Conservation (phyloP, 53 echinoderm and acorn worm species). For the Apostichopus leukothele region DNA sequence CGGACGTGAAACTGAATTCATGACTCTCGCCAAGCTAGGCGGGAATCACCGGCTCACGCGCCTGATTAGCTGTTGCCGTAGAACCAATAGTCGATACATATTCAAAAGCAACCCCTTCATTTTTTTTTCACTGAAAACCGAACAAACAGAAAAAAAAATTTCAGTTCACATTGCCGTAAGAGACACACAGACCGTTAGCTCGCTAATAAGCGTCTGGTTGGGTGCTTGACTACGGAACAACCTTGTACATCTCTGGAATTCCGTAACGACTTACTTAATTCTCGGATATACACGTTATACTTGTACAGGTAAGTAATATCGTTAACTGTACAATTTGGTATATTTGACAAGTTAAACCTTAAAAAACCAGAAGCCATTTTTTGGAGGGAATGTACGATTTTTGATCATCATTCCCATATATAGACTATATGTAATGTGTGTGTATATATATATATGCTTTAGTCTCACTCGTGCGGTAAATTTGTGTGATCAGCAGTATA, state of each 20-base stretch:
- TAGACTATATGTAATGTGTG: too few relatives aligned
- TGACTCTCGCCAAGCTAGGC: background rate
- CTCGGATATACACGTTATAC: background rate
- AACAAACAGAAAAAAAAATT: background rate
- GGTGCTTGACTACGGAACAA: background rate
- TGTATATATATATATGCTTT: too few relatives aligned
- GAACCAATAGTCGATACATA: conserved; percentile 1
- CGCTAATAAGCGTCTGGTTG: background rate
- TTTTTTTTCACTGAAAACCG: conserved; percentile 2
- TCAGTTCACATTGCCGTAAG: conserved; percentile 14
- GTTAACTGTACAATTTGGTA: too few relatives aligned
- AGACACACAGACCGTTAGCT: background rate
- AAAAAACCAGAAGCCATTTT: too few relatives aligned
- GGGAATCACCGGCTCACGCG: conserved; percentile 2
- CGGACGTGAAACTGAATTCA: background rate
- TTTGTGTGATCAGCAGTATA: background rate
- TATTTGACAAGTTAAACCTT: too few relatives aligned
- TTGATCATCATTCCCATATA: too few relatives aligned
- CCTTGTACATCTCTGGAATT: background rate
- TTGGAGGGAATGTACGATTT: too few relatives aligned
- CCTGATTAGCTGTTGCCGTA: conserved; percentile 14
- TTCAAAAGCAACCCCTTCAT: conserved; percentile 6
- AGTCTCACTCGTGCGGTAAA: conserved; percentile 1
- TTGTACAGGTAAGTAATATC: background rate
- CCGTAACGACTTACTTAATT: background rate